phyloP scores from a whole-genome alignment of 2,113 vertebrate species.

The Ahaetulla prasina region DNA sequence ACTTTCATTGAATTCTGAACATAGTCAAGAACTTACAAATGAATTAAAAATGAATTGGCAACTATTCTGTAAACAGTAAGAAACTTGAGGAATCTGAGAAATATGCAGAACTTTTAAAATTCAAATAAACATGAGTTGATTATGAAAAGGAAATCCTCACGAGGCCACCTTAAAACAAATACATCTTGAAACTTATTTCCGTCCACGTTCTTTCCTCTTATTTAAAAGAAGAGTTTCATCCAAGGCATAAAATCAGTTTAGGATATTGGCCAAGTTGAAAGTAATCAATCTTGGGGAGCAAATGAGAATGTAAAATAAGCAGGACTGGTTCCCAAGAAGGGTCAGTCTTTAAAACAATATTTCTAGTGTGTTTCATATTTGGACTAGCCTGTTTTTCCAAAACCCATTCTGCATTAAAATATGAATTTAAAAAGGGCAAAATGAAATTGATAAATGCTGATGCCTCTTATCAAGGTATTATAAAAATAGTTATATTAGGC shows the following conservation, averaged over 20 bases:
- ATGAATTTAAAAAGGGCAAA: neutral
- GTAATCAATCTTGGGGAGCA: neutral
- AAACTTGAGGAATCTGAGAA: constrained; percentile 22
- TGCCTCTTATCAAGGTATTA: neutral
- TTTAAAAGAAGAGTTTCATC: neutral
- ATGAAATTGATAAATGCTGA: neutral
- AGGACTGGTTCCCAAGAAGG: neutral
- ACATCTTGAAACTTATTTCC: neutral
- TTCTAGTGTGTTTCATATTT: neutral
- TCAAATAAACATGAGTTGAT: constrained; percentile 1
- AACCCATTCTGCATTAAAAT: constrained; percentile 1
- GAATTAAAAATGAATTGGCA: constrained; percentile 32
- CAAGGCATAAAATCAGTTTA: neutral
- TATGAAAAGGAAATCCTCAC: neutral
- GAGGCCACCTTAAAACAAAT: neutral
- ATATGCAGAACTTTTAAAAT: neutral
- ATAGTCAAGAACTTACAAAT: constrained; percentile 38
- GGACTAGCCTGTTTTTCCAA: neutral
- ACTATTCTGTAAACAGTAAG: constrained; percentile 11
- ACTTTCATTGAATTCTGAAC: constrained; percentile 43
- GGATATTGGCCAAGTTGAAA: neutral
- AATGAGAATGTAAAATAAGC: neutral
- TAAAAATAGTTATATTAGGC: constrained; percentile 11
- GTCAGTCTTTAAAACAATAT: neutral
- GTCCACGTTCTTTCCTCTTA: neutral